These are phyloP conservation scores for Eurypyga helias DNA, from an alignment of 2,113 vertebrate species.

Conservation along the genomic window DNA sequence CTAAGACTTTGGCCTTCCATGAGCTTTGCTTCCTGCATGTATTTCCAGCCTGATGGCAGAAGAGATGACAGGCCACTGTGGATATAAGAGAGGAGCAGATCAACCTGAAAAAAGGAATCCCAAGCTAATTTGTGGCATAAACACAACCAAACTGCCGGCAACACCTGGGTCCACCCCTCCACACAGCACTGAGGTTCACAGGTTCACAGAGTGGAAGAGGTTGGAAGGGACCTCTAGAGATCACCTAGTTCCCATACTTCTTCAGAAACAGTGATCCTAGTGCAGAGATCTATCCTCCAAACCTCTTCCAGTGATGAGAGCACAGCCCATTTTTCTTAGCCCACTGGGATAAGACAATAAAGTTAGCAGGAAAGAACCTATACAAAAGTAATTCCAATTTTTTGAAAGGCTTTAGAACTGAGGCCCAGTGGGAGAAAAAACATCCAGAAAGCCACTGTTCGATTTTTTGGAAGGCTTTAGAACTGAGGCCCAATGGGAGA, in stretches of 20 bases:
- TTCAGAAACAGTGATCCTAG: neutral
- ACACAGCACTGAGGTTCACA: neutral
- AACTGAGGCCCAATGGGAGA: neutral
- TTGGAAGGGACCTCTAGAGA: too few relatives aligned
- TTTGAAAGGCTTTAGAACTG: neutral
- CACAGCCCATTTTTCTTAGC: neutral
- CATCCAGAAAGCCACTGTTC: neutral
- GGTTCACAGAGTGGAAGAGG: too few relatives aligned
- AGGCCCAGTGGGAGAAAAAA: neutral
- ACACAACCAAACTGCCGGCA: neutral
- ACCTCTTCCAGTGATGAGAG: neutral
- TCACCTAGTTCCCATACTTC: too few relatives aligned
- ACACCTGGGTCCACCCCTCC: neutral
- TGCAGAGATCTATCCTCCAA: neutral
- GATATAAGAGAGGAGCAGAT: neutral
- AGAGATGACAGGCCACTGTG: neutral
- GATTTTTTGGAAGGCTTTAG: neutral
- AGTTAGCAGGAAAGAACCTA: neutral
- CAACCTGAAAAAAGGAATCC: neutral
- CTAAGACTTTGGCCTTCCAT: neutral
- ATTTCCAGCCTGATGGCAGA: neutral
- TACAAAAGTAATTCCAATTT: neutral
- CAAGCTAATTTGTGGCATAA: neutral
- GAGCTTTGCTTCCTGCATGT: neutral
- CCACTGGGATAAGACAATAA: neutral